phyloP scores from a whole-genome alignment of 2,113 vertebrate genomes.

The Pica pica region DNA sequence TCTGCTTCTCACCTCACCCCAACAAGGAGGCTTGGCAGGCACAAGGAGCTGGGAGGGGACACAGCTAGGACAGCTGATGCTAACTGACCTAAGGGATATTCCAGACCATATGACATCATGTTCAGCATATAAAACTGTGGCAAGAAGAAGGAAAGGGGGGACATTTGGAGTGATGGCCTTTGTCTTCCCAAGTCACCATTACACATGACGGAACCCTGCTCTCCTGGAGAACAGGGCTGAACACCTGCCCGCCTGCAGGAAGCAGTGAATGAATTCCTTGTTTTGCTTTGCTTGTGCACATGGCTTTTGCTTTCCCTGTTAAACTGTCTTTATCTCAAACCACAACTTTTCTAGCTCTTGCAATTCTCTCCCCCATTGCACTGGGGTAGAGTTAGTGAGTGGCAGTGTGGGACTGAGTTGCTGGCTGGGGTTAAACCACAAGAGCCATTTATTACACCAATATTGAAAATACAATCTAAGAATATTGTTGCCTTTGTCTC shows the following conservation, averaged over 20 bases:
- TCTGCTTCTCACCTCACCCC: neutral
- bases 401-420: neutral
- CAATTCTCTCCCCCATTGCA: neutral
- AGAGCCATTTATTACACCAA: neutral
- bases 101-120: neutral
- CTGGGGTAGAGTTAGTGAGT: rapidly evolving
- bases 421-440: rapidly evolving
- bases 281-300: neutral
- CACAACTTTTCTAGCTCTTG: neutral
- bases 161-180: neutral
- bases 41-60: neutral
- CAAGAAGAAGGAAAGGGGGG: neutral
- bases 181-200: neutral
- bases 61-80: no score
- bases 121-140: neutral
- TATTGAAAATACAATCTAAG: neutral
- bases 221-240: neutral
- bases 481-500: neutral
- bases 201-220: neutral
- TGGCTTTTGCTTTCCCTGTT: neutral
- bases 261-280: neutral
- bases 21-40: rapidly evolving
- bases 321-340: neutral
- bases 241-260: rapidly evolving
- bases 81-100: neutral